Evolutionary conservation across 2,797 vertebrate species (phyloP).

Genomic region (Thamnophis elegans): DNA sequence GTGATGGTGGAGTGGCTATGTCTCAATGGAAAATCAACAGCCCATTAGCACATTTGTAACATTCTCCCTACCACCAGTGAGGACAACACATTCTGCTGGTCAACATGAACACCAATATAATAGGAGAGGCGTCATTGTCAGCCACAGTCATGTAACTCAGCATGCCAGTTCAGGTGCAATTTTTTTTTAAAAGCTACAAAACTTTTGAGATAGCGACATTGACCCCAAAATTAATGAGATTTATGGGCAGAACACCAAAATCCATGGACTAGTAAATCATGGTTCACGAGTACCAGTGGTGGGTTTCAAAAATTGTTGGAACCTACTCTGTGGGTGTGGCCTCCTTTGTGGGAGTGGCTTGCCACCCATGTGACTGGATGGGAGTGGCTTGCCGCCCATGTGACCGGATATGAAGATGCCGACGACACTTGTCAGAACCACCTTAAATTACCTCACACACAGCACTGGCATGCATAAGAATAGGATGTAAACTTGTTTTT

Average conservation of each 20-base stretch:
- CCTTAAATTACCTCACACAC: too few relatives aligned
- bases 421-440: too few relatives aligned
- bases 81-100: background rate
- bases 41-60: background rate
- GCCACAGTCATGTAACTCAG: background rate
- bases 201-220: background rate
- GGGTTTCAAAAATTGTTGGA: too few relatives aligned
- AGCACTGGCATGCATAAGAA: too few relatives aligned
- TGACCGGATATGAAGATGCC: too few relatives aligned
- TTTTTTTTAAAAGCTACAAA: background rate
- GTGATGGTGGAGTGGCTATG: background rate
- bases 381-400: too few relatives aligned
- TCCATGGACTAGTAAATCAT: background rate
- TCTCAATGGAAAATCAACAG: background rate
- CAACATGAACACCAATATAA: background rate
- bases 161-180: background rate
- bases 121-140: background rate
- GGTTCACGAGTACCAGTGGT: background rate
- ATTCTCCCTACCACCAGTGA: background rate
- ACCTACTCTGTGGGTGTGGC: too few relatives aligned
- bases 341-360: too few relatives aligned
- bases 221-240: background rate
- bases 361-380: too few relatives aligned
- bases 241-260: background rate
- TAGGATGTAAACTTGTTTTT: too few relatives aligned